phyloP scores from a whole-genome alignment of 2,888 invertebrate genomes.

The Gerris lacustris region DNA sequence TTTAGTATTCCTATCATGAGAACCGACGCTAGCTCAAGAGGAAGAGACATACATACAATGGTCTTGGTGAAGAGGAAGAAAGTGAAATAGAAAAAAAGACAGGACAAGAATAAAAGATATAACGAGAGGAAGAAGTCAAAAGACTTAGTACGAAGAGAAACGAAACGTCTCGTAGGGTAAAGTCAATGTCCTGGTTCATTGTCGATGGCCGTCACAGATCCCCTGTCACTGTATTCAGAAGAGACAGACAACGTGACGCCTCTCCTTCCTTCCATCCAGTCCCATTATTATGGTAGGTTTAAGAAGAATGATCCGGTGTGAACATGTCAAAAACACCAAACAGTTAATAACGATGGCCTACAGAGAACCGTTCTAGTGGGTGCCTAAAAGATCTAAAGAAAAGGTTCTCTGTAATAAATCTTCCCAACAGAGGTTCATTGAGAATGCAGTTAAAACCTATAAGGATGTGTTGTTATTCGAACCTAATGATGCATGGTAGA shows the following conservation, averaged over 20 bases:
- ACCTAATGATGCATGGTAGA: too few relatives aligned
- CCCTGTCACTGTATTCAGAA: neutral
- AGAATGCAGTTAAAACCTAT: too few relatives aligned
- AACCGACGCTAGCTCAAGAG: neutral
- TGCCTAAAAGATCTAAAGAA: too few relatives aligned
- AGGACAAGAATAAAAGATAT: neutral
- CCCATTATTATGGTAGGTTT: neutral
- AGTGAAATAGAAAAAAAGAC: neutral
- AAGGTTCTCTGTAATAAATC: too few relatives aligned
- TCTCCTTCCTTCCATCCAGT: neutral
- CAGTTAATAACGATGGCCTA: too few relatives aligned
- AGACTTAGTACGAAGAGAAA: too few relatives aligned
- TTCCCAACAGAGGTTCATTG: too few relatives aligned
- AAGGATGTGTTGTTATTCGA: too few relatives aligned
- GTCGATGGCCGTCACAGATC: neutral
- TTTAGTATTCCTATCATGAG: too few relatives aligned
- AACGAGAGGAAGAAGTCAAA: neutral
- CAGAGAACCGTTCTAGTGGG: too few relatives aligned
- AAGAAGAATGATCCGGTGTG: neutral
- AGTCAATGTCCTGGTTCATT: conserved; percentile 3
- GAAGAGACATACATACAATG: neutral
- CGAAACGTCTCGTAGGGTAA: neutral
- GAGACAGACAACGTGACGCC: neutral
- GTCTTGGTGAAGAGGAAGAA: neutral
- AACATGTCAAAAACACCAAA: too few relatives aligned